Evolutionary conservation across 1,140 invertebrate species (phyloP).

Genomic region (Brachionus asplanchnoidis): DNA sequence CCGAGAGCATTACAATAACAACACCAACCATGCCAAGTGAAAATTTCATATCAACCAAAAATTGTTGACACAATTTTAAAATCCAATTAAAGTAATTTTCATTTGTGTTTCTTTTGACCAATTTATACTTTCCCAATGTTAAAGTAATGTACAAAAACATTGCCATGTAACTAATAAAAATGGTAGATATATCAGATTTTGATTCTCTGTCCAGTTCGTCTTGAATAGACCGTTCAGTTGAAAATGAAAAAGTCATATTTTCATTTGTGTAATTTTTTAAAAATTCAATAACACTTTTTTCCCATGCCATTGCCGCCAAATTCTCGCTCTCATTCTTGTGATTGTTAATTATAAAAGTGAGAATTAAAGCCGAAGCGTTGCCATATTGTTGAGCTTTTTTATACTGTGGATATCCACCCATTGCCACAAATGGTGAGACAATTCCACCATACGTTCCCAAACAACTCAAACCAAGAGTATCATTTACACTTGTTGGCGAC

Average conservation of each 20-base stretch:
- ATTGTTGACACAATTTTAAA: conserved; percentile 44
- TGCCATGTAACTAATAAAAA: conserved; percentile 87
- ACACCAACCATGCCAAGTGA: conserved; percentile 77
- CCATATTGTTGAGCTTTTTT: conserved; percentile 61
- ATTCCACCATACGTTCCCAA: conserved; percentile 82
- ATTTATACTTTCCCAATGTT: conserved; percentile 74
- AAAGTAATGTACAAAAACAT: conserved; percentile 98
- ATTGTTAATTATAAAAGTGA: conserved; percentile 80
- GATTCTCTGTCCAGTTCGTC: conserved; percentile 88
- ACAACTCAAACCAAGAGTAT: conserved; percentile 62
- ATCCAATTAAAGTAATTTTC: conserved; percentile 30
- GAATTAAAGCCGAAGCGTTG: conserved; percentile 75
- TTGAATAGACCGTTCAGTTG: conserved; percentile 72
- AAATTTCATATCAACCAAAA: conserved; percentile 75
- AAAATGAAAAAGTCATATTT: conserved; percentile 54
- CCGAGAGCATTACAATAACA: conserved; percentile 73
- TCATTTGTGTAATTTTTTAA: conserved; percentile 71
- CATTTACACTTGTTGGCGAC: conserved; percentile 64
- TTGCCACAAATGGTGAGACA: conserved; percentile 77
- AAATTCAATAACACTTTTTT: conserved; percentile 74
- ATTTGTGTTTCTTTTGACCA: conserved; percentile 44
- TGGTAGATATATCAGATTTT: conserved; percentile 81
- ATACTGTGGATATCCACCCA: conserved; percentile 76
- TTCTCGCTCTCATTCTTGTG: conserved; percentile 48
- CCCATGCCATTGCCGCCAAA: conserved; percentile 74